These are phyloP conservation scores for Ophioderma brevispina DNA, from an alignment of 35 echinoderm and acorn worm species.

Conservation along the genomic window DNA sequence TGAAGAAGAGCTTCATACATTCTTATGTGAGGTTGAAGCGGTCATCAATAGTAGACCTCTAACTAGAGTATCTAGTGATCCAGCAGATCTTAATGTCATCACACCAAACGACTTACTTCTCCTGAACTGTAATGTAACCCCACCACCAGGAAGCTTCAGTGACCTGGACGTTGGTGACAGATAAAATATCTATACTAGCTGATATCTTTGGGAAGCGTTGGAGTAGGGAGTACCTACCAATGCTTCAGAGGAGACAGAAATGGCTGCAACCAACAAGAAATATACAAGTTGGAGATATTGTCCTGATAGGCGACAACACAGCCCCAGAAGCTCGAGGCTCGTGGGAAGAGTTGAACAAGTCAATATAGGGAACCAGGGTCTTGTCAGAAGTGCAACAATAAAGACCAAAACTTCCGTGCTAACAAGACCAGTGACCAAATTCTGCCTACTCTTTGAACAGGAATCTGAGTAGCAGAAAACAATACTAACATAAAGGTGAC, in stretches of 20 bases:
- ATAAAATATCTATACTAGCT: constrained; percentile 57
- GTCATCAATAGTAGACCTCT: constrained; percentile 39
- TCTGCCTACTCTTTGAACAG: constrained; percentile 13
- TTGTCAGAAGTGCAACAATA: constrained; percentile 1
- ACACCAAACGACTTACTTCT: background rate
- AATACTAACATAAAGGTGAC: too few species aligned
- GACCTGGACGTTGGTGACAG: background rate
- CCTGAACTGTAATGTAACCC: background rate
- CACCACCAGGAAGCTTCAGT: background rate
- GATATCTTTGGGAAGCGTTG: constrained; percentile 59
- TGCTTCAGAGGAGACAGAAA: constrained; percentile 57
- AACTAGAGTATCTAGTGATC: background rate
- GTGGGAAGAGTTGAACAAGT: constrained; percentile 12
- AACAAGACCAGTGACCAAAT: constrained; percentile 31
- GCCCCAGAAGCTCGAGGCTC: constrained; percentile 26
- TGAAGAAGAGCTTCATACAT: constrained; percentile 19
- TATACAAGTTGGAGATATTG: constrained; percentile 46
- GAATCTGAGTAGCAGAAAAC: too few species aligned
- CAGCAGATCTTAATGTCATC: background rate
- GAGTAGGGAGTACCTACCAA: constrained; percentile 29
- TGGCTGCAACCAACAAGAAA: constrained; percentile 34
- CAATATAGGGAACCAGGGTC: background rate
- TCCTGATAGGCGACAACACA: constrained; percentile 42
- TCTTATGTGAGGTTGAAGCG: constrained; percentile 32
- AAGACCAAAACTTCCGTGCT: background rate